Percentiles rank a stretch among this genome's conserved stretches.
These are phyloP conservation scores for Enoplosus armatus DNA, from an alignment of 2,797 vertebrate genomes.

Conservation along the genomic window DNA sequence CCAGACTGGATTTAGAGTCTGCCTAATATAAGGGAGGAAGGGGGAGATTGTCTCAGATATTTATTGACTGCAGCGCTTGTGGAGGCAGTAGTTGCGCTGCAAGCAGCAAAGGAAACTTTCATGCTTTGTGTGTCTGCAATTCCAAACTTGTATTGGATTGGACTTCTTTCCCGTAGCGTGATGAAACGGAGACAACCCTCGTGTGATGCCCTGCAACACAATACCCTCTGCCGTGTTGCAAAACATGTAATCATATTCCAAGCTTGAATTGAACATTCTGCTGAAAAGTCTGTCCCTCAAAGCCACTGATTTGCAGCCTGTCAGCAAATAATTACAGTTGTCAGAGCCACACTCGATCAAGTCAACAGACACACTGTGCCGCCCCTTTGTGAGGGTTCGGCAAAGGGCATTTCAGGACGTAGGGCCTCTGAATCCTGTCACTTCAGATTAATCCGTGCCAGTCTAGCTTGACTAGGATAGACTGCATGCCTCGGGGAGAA, in stretches of 20 bases:
- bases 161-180: slow-evolving; percentile 21
- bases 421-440: slow-evolving; percentile 49
- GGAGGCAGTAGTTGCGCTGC: slow-evolving; percentile 18
- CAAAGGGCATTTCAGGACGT: slow-evolving; percentile 31
- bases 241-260: slow-evolving; percentile 28
- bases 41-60: slow-evolving; percentile 73
- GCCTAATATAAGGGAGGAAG: slow-evolving; percentile 62
- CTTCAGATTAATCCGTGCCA: slow-evolving; percentile 38
- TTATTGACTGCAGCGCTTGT: slow-evolving; percentile 65
- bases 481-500: slow-evolving; percentile 8
- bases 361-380: slow-evolving; percentile 17
- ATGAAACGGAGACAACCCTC: slow-evolving; percentile 9
- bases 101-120: slow-evolving; percentile 36
- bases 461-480: slow-evolving; percentile 25
- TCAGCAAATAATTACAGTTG: slow-evolving; percentile 54
- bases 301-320: slow-evolving; percentile 39
- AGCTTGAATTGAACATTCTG: slow-evolving; percentile 25
- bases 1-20: slow-evolving; percentile 77
- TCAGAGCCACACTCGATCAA: slow-evolving; percentile 39
- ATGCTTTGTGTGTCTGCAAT: slow-evolving; percentile 18
- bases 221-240: not conserved
- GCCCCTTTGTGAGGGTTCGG: slow-evolving; percentile 34
- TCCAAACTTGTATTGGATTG: slow-evolving; percentile 33
- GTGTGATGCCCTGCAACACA: not conserved
- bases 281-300: slow-evolving; percentile 21